These are phyloP conservation scores for Rissa tridactyla DNA, from an alignment of 2,113 vertebrate genomes.

Conservation along the genomic window DNA sequence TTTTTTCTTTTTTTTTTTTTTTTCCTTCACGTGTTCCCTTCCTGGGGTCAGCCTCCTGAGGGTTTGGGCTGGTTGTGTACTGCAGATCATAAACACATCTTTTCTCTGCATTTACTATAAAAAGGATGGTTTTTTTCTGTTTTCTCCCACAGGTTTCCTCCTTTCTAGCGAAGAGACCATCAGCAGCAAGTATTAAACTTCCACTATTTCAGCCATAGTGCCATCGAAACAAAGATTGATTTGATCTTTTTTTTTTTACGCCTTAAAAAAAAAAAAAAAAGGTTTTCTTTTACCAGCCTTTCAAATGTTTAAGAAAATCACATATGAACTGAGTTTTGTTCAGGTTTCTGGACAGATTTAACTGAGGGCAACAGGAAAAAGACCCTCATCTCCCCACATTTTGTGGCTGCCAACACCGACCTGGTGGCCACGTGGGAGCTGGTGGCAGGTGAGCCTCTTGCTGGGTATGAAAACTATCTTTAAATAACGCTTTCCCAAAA, in stretches of 20 bases:
- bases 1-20: not conserved
- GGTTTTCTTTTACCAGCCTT: not conserved
- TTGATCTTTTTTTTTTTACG: not conserved
- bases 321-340: not conserved
- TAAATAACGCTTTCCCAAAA: not conserved
- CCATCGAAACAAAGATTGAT: not conserved
- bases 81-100: not conserved
- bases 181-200: not conserved
- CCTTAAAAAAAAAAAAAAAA: not conserved
- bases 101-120: not conserved
- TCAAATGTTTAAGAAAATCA: not conserved
- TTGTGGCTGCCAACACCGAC: not conserved
- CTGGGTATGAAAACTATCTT: not conserved
- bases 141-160: not conserved
- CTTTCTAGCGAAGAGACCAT: not conserved
- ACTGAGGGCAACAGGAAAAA: not conserved
- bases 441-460: not conserved
- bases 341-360: not conserved
- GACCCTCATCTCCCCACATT: not conserved
- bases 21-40: not conserved
- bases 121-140: not conserved
- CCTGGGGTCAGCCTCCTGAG: not conserved
- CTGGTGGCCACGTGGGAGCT: fast-evolving
- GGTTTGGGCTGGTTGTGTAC: not conserved
- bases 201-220: not conserved